phyloP scores from a whole-genome alignment of 1,140 invertebrate species.

The Caenorhabditis briggsae region DNA sequence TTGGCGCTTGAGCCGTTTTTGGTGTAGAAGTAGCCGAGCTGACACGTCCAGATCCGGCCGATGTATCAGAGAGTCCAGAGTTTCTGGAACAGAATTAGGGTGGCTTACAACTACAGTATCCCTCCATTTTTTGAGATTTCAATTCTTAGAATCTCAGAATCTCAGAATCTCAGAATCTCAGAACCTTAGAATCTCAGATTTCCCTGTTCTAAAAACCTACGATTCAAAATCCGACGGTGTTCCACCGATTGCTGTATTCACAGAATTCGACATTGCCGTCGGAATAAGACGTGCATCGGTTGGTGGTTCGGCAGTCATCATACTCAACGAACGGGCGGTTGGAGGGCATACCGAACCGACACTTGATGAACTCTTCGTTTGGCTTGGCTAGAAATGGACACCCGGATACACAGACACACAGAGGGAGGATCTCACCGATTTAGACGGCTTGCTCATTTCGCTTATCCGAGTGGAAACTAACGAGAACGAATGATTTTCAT shows the following conservation, averaged over 20 bases:
- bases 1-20: neutral
- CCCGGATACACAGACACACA: neutral
- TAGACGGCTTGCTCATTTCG: conserved; percentile 23
- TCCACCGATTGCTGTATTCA: conserved; percentile 19
- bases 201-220: conserved; percentile 46
- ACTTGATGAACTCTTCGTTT: conserved; percentile 35
- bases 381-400: conserved; percentile 6
- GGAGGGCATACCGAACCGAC: conserved; percentile 22
- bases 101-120: neutral
- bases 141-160: neutral
- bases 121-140: too few species aligned
- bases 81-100: neutral
- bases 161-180: too few species aligned
- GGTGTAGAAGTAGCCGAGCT: neutral
- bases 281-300: conserved; percentile 1
- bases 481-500: neutral
- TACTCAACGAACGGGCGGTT: conserved; percentile 13
- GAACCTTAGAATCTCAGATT: too few species aligned
- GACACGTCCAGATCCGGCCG: conserved; percentile 17
- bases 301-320: neutral
- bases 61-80: conserved; percentile 10
- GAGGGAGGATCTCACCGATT: neutral
- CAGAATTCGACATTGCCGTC: conserved; percentile 3
- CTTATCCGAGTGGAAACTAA: conserved; percentile 18
- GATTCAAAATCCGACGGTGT: conserved; percentile 54